phyloP scores from a whole-genome alignment of 2,888 invertebrate species.

The Eupithecia inturbata region DNA sequence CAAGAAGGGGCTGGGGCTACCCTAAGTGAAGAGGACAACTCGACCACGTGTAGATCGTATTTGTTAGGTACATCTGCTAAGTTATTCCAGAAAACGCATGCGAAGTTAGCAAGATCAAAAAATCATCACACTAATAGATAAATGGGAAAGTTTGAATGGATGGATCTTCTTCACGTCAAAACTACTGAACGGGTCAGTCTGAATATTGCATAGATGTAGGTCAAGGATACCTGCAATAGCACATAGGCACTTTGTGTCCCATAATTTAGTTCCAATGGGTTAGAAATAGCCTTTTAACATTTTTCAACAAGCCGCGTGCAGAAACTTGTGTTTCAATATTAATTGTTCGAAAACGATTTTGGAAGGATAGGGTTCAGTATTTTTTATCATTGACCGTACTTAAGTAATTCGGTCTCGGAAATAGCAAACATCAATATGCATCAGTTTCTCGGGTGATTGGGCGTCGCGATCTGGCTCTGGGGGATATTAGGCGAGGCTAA shows the following conservation, averaged over 20 bases:
- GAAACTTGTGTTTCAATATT: not conserved
- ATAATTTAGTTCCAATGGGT: not conserved
- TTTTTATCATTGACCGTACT: not conserved
- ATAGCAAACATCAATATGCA: constrained; percentile 62
- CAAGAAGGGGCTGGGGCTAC: too few relatives aligned
- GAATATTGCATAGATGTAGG: too few relatives aligned
- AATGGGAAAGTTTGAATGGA: too few relatives aligned
- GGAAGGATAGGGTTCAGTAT: not conserved
- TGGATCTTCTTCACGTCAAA: too few relatives aligned
- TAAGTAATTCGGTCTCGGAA: constrained; percentile 22
- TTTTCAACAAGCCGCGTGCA: not conserved
- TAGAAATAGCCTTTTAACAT: not conserved
- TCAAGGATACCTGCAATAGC: too few relatives aligned
- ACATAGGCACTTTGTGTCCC: not conserved
- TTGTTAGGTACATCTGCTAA: too few relatives aligned
- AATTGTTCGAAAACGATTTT: not conserved
- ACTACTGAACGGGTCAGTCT: too few relatives aligned
- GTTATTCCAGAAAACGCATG: too few relatives aligned
- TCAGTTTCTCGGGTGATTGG: constrained; percentile 58
- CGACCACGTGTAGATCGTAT: too few relatives aligned
- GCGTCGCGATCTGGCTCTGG: constrained; percentile 39
- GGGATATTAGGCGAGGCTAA: constrained; percentile 29
- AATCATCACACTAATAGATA: too few relatives aligned
- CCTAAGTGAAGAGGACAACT: too few relatives aligned
- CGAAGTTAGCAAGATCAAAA: too few relatives aligned